Percentiles rank a stretch among this genome's conserved stretches.
Evolutionary conservation across 2,888 invertebrate species (phyloP).

Genomic region (Azorinus chamasolen): DNA sequence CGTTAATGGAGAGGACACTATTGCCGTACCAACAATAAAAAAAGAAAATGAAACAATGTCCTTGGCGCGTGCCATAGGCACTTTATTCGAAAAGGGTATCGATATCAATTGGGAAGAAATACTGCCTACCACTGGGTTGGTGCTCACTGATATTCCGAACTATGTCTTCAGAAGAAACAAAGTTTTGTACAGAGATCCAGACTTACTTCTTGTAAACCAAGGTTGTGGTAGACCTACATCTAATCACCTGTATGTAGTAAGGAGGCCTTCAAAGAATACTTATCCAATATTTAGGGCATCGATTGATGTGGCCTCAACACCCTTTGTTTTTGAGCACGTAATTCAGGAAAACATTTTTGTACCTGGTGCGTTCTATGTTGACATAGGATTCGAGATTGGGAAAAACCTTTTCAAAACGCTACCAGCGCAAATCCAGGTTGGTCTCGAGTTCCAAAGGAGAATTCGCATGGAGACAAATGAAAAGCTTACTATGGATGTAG

Average conservation of each 20-base stretch:
- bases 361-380: conserved; percentile 59
- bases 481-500: conserved; percentile 15
- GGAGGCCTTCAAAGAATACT: too few species aligned
- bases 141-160: conserved; percentile 49
- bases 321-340: conserved; percentile 61
- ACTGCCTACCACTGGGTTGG: not conserved
- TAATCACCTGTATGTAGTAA: too few species aligned
- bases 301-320: conserved; percentile 33
- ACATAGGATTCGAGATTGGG: conserved; percentile 46
- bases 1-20: not conserved
- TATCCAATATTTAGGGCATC: conserved; percentile 17
- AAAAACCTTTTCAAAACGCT: not conserved
- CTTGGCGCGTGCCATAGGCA: not conserved
- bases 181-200: conserved; percentile 21
- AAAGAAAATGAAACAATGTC: not conserved
- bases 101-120: conserved; percentile 15
- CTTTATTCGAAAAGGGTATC: conserved; percentile 18
- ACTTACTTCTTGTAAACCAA: too few species aligned
- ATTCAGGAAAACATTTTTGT: conserved; percentile 40
- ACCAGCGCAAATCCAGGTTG: conserved; percentile 2
- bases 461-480: conserved; percentile 22
- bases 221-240: too few species aligned
- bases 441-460: conserved; percentile 15
- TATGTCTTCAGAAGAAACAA: conserved; percentile 57
- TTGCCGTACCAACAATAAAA: not conserved